Conservation (phyloP, 2,113 vertebrate genomes). For the Pteropus alecto region DNA sequence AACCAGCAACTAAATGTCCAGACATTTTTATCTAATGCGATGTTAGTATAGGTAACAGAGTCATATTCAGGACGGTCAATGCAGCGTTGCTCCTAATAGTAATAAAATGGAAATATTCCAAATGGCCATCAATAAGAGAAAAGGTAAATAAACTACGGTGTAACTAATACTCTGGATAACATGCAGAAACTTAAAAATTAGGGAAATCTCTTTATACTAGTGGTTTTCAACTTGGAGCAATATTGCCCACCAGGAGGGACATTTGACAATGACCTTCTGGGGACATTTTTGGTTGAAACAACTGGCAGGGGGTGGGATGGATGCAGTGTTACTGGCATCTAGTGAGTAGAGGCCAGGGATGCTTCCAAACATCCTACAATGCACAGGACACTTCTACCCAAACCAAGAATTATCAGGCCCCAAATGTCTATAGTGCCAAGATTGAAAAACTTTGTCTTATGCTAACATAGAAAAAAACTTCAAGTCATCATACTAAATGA, state of each 20-base stretch:
- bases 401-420: background rate
- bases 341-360: background rate
- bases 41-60: background rate
- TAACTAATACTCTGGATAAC: background rate
- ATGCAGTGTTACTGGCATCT: background rate
- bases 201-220: background rate
- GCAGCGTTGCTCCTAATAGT: background rate
- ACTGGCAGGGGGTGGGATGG: background rate
- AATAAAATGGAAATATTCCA: background rate
- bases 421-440: background rate
- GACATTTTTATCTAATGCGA: background rate
- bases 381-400: background rate
- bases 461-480: background rate
- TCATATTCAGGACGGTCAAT: background rate
- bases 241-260: background rate
- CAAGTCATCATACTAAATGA: background rate
- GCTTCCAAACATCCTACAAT: background rate
- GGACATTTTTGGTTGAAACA: background rate
- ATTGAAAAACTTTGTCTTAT: background rate
- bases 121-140: background rate
- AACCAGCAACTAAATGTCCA: background rate
- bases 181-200: background rate
- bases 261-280: background rate
- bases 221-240: background rate
- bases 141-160: background rate